Percentiles rank a stretch among this genome's conserved stretches.
phyloP scores from a whole-genome alignment of 1,140 invertebrate species.

The Drosophila nasuta region DNA sequence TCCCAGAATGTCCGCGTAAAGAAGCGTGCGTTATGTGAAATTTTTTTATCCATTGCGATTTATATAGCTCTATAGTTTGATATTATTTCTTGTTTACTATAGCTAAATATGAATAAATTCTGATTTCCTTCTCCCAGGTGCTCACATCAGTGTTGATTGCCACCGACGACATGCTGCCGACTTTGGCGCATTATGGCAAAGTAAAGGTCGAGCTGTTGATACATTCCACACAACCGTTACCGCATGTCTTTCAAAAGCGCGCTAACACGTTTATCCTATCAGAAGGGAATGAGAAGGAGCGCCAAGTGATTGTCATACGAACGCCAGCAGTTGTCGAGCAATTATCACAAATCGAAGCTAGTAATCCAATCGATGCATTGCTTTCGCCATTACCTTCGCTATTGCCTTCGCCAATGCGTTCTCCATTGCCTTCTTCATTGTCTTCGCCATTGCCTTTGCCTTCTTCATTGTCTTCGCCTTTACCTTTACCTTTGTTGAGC shows the following conservation, averaged over 20 bases:
- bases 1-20: too few relatives aligned
- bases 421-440: too few relatives aligned
- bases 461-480: too few relatives aligned
- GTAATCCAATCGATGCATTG: too few relatives aligned
- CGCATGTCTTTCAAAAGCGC: conserved; percentile 32
- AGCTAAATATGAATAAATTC: too few relatives aligned
- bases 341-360: too few relatives aligned
- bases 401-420: not conserved
- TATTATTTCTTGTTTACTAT: too few relatives aligned
- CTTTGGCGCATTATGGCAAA: not conserved
- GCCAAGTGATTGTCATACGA: not conserved
- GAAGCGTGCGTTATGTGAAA: too few relatives aligned
- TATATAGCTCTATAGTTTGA: too few relatives aligned
- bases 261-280: not conserved
- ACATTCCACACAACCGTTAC: conserved; percentile 32
- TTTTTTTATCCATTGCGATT: too few relatives aligned
- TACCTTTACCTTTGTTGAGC: not conserved
- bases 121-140: conserved; percentile 6
- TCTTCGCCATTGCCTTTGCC: not conserved
- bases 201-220: conserved; percentile 27
- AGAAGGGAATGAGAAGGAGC: not conserved
- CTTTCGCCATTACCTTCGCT: too few relatives aligned
- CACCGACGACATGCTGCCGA: conserved; percentile 24
- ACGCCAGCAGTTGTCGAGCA: not conserved
- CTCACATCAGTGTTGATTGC: conserved; percentile 29